A percentile compares a stretch with the other conserved stretches of the same genome.
phyloP scores from a whole-genome alignment of 1,140 invertebrate species.

The Homarus americanus region DNA sequence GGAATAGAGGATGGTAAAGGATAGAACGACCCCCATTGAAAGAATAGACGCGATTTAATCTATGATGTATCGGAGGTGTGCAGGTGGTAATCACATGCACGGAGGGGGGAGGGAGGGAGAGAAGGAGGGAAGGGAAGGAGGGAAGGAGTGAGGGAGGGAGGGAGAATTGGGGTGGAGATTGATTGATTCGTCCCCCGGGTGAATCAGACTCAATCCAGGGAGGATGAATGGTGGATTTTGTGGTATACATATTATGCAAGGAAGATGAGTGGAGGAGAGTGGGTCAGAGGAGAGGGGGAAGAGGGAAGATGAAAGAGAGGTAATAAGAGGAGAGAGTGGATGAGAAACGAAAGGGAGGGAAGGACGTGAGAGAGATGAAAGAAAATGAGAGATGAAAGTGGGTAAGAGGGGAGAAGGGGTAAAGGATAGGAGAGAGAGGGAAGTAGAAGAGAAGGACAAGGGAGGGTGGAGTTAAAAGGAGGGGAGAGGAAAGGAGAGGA shows the following conservation, averaged over 20 bases:
- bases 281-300: neutral
- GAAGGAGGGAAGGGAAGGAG: neutral
- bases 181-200: neutral
- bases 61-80: neutral
- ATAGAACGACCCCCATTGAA: too few relatives aligned
- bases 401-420: too few relatives aligned
- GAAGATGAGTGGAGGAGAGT: neutral
- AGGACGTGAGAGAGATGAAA: too few relatives aligned
- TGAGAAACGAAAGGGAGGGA: too few relatives aligned
- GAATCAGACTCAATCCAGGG: neutral
- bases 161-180: neutral
- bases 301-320: neutral
- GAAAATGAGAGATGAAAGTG: too few relatives aligned
- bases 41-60: too few relatives aligned
- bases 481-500: too few relatives aligned
- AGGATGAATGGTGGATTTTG: neutral
- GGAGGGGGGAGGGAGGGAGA: neutral
- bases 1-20: too few relatives aligned
- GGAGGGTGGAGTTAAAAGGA: neutral
- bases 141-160: too few relatives aligned
- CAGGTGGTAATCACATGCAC: neutral
- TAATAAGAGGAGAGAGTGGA: too few relatives aligned
- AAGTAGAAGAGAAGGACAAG: neutral
- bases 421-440: too few relatives aligned
- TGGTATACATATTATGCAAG: neutral